phyloP scores from a whole-genome alignment of 2,888 invertebrate species.

The Seira ritae region DNA sequence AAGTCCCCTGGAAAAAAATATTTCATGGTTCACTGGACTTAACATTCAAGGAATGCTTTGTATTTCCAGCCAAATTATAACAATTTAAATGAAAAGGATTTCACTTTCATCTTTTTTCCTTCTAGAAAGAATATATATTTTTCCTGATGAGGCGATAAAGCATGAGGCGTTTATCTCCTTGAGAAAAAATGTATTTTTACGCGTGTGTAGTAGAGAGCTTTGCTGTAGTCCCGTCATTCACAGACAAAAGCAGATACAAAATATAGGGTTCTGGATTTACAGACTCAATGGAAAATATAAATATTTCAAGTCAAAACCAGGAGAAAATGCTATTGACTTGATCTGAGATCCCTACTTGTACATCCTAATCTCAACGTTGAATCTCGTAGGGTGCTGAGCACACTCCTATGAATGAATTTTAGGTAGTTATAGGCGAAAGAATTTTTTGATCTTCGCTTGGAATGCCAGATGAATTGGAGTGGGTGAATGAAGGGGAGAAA shows the following conservation, averaged over 20 bases:
- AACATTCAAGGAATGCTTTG: constrained; percentile 19
- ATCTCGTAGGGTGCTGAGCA: constrained; percentile 6
- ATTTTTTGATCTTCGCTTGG: background rate
- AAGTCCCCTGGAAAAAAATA: background rate
- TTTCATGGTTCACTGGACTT: constrained; percentile 18
- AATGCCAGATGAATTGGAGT: background rate
- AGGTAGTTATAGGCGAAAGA: background rate
- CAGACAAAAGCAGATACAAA: constrained; percentile 14
- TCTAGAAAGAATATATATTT: background rate
- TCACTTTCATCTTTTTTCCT: constrained; percentile 18
- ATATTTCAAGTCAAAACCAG: constrained; percentile 8
- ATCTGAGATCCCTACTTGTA: background rate
- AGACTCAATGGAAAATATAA: constrained; percentile 7
- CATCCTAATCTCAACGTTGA: background rate
- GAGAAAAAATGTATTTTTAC: background rate
- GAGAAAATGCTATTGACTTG: background rate
- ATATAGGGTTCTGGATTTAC: constrained; percentile 15
- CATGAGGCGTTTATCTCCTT: constrained; percentile 15
- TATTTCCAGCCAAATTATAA: constrained; percentile 11
- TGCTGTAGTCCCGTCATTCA: constrained; percentile 1
- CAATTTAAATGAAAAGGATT: constrained; percentile 21
- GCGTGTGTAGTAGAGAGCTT: constrained; percentile 1
- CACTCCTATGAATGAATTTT: constrained; percentile 13
- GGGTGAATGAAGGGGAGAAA: background rate
- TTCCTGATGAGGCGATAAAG: constrained; percentile 15